Conservation (phyloP, 2,888 invertebrate species). For the Drosophila gaucha region DNA sequence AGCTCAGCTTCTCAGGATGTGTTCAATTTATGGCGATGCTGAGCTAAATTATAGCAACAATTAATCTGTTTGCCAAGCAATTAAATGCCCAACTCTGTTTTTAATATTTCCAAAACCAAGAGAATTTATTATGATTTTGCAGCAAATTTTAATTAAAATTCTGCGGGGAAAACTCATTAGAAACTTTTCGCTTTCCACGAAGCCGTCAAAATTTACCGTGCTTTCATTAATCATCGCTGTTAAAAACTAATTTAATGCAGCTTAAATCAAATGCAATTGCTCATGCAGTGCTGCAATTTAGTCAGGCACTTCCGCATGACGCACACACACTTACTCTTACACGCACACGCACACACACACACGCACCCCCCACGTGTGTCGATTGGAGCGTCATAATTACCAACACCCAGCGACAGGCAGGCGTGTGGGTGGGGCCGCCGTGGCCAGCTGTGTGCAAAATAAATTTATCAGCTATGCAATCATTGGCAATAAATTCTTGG, state of each 20-base stretch:
- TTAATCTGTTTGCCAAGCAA: conserved; percentile 5
- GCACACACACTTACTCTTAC: conserved; percentile 20
- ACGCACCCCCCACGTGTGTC: conserved; percentile 2
- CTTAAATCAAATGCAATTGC: conserved; percentile 62
- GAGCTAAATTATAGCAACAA: background rate
- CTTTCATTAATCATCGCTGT: conserved; percentile 54
- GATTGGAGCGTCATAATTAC: conserved; percentile 67
- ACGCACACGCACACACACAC: conserved; percentile 21
- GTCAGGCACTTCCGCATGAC: conserved; percentile 55
- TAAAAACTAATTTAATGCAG: conserved; percentile 60
- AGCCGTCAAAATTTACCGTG: conserved; percentile 35
- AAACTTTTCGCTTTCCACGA: conserved; percentile 16
- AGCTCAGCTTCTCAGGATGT: background rate
- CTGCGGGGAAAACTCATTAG: background rate
- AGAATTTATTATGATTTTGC: background rate
- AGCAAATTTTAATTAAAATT: conserved; percentile 14
- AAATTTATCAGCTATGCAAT: conserved; percentile 75
- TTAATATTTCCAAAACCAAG: background rate
- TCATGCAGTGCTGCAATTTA: conserved; percentile 58
- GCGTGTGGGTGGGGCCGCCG: conserved; percentile 17
- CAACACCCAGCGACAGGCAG: conserved; percentile 24
- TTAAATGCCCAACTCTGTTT: background rate
- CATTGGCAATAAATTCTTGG: conserved; percentile 68
- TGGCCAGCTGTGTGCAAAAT: conserved; percentile 53
- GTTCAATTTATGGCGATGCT: background rate